A percentile compares a stretch with the other conserved stretches of the same genome.
These are phyloP conservation scores for Penaeus japonicus DNA, from an alignment of 1,140 invertebrate genomes.

Conservation along the genomic window DNA sequence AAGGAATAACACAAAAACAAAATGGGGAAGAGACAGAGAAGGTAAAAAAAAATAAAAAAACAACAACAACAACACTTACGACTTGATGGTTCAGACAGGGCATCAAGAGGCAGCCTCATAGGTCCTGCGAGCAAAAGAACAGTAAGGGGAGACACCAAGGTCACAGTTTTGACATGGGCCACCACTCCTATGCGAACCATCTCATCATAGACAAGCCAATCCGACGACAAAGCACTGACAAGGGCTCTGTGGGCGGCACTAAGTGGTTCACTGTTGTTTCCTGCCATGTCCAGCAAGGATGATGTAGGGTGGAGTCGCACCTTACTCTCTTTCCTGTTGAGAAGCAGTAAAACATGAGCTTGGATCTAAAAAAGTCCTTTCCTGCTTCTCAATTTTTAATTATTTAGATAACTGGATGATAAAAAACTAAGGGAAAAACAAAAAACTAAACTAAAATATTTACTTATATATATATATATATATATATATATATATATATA, in stretches of 20 bases:
- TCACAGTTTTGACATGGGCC: slow-evolving; percentile 77
- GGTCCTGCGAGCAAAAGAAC: slow-evolving; percentile 83
- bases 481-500: not conserved
- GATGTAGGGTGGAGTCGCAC: slow-evolving; percentile 80
- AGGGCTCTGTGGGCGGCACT: slow-evolving; percentile 62
- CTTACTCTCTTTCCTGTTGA: slow-evolving; percentile 74
- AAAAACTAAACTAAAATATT: too few relatives aligned
- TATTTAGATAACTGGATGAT: too few relatives aligned
- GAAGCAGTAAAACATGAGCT: slow-evolving; percentile 25
- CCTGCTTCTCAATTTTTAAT: too few relatives aligned
- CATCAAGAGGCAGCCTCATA: slow-evolving; percentile 72
- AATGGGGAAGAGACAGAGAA: not conserved
- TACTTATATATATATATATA: slow-evolving; percentile 2
- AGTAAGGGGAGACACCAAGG: slow-evolving; percentile 79
- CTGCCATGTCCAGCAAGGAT: slow-evolving; percentile 69
- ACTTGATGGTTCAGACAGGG: slow-evolving; percentile 67
- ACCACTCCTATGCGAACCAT: slow-evolving; percentile 74
- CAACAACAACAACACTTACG: slow-evolving; percentile 12
- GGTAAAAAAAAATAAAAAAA: not conserved
- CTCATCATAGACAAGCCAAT: slow-evolving; percentile 88
- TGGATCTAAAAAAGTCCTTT: too few relatives aligned
- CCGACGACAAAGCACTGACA: slow-evolving; percentile 71
- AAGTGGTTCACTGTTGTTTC: slow-evolving; percentile 19
- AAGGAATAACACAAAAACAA: not conserved
- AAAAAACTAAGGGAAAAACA: too few relatives aligned